A percentile compares a stretch with the other conserved stretches of the same genome.
Conservation (phyloP, 1,140 invertebrate species). For the Cherax destructor region DNA sequence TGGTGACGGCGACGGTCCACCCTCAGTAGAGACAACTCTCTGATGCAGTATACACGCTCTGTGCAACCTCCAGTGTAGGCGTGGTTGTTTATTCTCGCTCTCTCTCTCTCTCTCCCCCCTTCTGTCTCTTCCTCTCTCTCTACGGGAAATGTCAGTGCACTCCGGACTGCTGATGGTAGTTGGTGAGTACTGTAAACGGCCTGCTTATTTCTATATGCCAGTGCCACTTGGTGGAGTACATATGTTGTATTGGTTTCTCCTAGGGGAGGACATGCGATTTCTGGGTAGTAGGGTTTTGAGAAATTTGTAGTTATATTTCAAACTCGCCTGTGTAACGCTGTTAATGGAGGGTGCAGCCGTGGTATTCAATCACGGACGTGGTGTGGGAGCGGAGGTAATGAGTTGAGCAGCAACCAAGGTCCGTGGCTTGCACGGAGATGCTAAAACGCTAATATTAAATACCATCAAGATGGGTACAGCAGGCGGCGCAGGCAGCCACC, state of each 20-base stretch:
- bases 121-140: not conserved
- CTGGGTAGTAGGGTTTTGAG: conserved; percentile 15
- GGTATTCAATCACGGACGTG: not conserved
- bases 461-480: conserved; percentile 5
- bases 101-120: too few relatives aligned
- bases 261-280: conserved; percentile 24
- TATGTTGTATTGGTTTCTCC: not conserved
- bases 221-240: not conserved
- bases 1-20: not conserved
- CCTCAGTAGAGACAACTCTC: conserved; percentile 1
- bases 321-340: not conserved
- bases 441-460: conserved; percentile 39
- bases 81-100: not conserved
- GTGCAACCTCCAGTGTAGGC: conserved; percentile 20
- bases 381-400: not conserved
- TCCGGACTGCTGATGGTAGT: not conserved
- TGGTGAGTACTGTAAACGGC: conserved; percentile 9
- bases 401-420: not conserved
- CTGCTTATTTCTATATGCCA: not conserved
- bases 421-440: not conserved
- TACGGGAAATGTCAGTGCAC: conserved; percentile 44
- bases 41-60: not conserved
- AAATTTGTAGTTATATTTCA: conserved; percentile 21
- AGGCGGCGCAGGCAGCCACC: not conserved
- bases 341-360: not conserved